Conservation (phyloP, 2,797 vertebrate species). For the Anas acuta region DNA sequence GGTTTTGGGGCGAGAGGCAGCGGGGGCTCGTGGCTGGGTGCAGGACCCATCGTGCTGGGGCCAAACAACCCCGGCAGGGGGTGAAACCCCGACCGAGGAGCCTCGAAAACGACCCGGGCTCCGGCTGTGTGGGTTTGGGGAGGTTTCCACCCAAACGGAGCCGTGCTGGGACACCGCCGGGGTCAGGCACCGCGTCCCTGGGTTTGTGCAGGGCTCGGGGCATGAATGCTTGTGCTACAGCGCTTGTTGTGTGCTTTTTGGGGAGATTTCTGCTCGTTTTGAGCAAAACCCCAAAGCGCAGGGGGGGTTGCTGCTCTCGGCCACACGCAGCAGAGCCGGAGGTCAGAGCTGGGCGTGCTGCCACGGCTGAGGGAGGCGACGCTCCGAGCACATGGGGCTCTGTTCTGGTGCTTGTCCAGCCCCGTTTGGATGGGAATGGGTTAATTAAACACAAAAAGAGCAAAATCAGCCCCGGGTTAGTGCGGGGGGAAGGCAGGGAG, state of each 20-base stretch:
- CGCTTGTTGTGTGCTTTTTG: not conserved
- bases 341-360: rapidly evolving
- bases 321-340: not conserved
- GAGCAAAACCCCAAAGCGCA: not conserved
- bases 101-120: rapidly evolving
- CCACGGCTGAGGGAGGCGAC: rapidly evolving
- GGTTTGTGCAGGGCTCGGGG: not conserved
- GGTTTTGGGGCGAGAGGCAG: not conserved
- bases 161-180: no score
- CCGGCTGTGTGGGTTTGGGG: no score
- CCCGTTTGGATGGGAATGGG: not conserved
- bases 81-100: no score
- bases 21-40: not conserved
- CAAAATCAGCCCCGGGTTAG: not conserved
- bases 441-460: not conserved
- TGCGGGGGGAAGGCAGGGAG: rapidly evolving
- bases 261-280: not conserved
- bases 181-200: no score
- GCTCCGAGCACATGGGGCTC: not conserved
- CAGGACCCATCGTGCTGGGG: no score
- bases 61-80: no score
- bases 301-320: no score
- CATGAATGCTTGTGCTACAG: not conserved
- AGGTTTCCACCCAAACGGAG: no score
- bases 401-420: not conserved